Conservation (phyloP, 1,140 invertebrate genomes). For the Cydia amplana region DNA sequence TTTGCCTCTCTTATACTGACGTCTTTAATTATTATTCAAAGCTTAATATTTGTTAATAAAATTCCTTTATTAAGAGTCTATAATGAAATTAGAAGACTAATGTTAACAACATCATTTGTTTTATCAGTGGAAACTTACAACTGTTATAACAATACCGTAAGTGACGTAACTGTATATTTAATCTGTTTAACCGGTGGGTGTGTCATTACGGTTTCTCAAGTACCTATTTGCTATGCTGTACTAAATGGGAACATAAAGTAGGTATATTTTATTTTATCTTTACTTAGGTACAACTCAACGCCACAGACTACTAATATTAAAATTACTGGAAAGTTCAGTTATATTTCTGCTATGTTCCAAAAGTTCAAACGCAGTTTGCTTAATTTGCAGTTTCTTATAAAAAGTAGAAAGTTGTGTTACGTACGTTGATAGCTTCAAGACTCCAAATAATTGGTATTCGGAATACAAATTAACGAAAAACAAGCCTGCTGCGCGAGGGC, state of each 20-base stretch:
- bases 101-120: not conserved
- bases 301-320: not conserved
- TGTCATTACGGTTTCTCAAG: not conserved
- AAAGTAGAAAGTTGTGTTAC: constrained; percentile 24
- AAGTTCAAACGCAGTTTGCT: not conserved
- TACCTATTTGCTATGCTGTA: not conserved
- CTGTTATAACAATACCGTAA: not conserved
- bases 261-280: no score
- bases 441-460: not conserved
- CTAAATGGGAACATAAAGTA: no score
- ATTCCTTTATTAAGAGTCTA: not conserved
- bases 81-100: not conserved
- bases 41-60: not conserved
- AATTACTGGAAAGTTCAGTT: not conserved
- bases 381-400: not conserved
- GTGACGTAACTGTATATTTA: constrained; percentile 12
- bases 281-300: no score
- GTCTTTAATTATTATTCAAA: constrained; percentile 8
- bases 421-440: constrained; percentile 3
- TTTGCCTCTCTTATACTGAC: not conserved
- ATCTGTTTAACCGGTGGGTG: not conserved
- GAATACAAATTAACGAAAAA: constrained; percentile 16
- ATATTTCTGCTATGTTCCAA: no score
- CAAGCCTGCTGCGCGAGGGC: constrained; percentile 13
- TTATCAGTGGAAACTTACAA: constrained; percentile 9